A percentile compares a stretch with the other conserved stretches of the same genome.
These are phyloP conservation scores for Saturnia pavonia DNA, from an alignment of 2,888 invertebrate species.

Conservation along the genomic window DNA sequence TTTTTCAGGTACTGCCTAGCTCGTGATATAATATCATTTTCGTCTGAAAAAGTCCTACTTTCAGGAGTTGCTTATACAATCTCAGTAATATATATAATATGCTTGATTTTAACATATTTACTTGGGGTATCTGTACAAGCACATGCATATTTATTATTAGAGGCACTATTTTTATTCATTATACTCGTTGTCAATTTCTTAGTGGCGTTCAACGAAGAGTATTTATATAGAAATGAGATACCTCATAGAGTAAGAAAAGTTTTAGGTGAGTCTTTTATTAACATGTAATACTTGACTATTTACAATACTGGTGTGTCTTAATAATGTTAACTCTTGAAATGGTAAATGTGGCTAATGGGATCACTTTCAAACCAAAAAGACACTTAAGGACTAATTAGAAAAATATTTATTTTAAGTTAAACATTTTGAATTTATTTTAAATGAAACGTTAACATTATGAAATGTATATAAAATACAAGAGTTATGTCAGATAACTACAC, in stretches of 20 bases:
- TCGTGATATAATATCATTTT: slow-evolving; percentile 71
- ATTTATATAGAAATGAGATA: slow-evolving; percentile 78
- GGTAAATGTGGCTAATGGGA: no score
- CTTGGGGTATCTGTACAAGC: slow-evolving; percentile 67
- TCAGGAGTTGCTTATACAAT: slow-evolving; percentile 74
- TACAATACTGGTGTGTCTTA: background rate
- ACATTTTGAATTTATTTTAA: no score
- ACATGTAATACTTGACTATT: background rate
- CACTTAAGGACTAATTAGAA: no score
- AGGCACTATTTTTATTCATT: slow-evolving; percentile 69
- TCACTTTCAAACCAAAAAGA: no score
- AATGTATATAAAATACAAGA: no score
- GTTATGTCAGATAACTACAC: no score
- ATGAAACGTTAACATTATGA: no score
- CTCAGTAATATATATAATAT: slow-evolving; percentile 65
- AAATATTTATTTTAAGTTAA: no score
- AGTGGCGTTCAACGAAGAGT: slow-evolving; percentile 74
- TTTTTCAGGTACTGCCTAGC: slow-evolving; percentile 58
- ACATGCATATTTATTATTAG: slow-evolving; percentile 68
- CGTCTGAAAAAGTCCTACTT: slow-evolving; percentile 70
- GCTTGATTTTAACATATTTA: slow-evolving; percentile 66
- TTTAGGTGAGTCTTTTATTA: slow-evolving; percentile 55
- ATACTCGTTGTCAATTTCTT: slow-evolving; percentile 70
- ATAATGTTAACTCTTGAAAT: no score
- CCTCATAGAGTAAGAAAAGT: slow-evolving; percentile 76